Percentiles rank a stretch among this genome's conserved stretches.
phyloP scores from a whole-genome alignment of 2,113 vertebrate species.

The Aphyosemion australe region DNA sequence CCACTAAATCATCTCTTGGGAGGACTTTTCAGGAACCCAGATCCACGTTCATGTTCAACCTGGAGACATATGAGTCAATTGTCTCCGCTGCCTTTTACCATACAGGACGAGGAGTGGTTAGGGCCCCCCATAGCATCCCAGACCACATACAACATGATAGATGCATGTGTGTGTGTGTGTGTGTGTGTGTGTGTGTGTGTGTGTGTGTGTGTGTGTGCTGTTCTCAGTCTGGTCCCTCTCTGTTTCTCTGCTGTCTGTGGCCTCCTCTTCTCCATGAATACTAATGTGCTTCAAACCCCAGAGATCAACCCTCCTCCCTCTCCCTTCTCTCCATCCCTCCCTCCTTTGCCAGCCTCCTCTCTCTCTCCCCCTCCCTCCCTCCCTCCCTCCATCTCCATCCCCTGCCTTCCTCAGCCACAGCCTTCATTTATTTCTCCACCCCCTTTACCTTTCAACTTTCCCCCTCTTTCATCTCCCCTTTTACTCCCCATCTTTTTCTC shows the following conservation, averaged over 20 bases:
- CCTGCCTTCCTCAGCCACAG: constrained; percentile 56
- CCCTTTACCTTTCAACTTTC: constrained; percentile 73
- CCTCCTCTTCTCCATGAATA: constrained; percentile 81
- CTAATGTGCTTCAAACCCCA: constrained; percentile 81
- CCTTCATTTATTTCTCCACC: constrained; percentile 64
- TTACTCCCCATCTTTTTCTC: constrained; percentile 56
- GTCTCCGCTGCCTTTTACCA: constrained; percentile 12
- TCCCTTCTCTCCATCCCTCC: constrained; percentile 25
- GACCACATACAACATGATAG: constrained; percentile 31
- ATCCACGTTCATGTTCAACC: constrained; percentile 34
- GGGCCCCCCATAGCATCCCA: constrained; percentile 30
- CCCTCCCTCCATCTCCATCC: constrained; percentile 44
- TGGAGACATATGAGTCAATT: constrained; percentile 27
- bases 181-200: constrained; percentile 46
- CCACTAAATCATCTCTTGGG: constrained; percentile 56
- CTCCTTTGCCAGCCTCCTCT: constrained; percentile 35
- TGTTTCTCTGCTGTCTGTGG: constrained; percentile 80
- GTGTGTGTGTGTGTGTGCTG: constrained; percentile 42
- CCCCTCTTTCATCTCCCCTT: constrained; percentile 62
- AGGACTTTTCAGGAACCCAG: constrained; percentile 12
- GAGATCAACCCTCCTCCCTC: constrained; percentile 74
- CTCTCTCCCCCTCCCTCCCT: constrained; percentile 41
- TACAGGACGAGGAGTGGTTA: constrained; percentile 19
- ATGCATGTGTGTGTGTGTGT: constrained; percentile 21
- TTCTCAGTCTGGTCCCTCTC: constrained; percentile 74